These are phyloP conservation scores for Alviniconcha marisindica DNA, from an alignment of 1,140 invertebrate species.

Conservation along the genomic window DNA sequence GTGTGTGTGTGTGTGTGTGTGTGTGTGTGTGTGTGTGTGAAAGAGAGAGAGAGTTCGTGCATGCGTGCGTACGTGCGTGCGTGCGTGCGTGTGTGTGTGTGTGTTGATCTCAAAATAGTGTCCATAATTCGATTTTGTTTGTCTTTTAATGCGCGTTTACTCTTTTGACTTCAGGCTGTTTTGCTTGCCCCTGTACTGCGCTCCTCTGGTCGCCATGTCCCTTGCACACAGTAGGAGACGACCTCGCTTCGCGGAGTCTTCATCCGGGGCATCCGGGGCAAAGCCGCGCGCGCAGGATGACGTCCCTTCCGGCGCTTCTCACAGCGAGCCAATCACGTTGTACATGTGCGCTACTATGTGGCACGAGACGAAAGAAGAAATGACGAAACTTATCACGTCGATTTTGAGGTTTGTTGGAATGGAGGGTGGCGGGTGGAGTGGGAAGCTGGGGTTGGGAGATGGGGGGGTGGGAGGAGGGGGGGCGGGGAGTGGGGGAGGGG, in stretches of 20 bases:
- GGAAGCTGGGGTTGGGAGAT: too few species aligned
- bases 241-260: conserved; percentile 81
- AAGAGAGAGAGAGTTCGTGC: too few species aligned
- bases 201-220: conserved; percentile 94
- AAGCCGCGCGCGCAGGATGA: neutral
- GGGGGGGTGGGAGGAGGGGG: too few species aligned
- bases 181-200: conserved; percentile 95
- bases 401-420: conserved; percentile 60
- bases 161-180: conserved; percentile 81
- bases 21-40: too few species aligned
- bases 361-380: conserved; percentile 86
- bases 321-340: conserved; percentile 40
- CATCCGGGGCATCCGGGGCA: neutral
- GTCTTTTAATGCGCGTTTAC: too few species aligned
- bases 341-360: conserved; percentile 88
- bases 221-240: conserved; percentile 93
- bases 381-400: conserved; percentile 68
- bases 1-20: too few species aligned
- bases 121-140: too few species aligned
- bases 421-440: too few species aligned
- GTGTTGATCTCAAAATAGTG: too few species aligned
- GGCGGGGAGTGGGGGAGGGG: too few species aligned
- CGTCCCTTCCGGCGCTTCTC: neutral
- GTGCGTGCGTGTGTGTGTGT: too few species aligned
- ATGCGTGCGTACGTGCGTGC: too few species aligned